These are phyloP conservation scores for Epinotia bilunana DNA, from an alignment of 2,888 invertebrate species.

Conservation along the genomic window DNA sequence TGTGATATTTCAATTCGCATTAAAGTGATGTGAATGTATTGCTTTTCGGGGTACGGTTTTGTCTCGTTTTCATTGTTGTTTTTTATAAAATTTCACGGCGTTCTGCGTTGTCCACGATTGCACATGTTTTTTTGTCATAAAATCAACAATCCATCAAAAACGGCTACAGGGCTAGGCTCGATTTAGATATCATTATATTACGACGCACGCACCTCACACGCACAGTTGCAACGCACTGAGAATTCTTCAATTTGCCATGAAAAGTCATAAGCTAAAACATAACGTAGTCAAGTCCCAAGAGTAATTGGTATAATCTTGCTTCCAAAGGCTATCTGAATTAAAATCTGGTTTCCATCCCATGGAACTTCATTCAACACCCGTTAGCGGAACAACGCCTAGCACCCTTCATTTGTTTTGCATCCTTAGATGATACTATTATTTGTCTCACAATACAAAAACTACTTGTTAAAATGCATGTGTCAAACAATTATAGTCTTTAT, in stretches of 20 bases:
- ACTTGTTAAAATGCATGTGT: not conserved
- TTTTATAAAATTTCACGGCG: not conserved
- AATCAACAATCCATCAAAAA: not conserved
- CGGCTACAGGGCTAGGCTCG: not conserved
- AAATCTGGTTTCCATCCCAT: not conserved
- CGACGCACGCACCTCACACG: too few relatives aligned
- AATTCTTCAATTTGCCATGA: too few relatives aligned
- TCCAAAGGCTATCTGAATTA: not conserved
- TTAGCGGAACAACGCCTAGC: conserved; percentile 7
- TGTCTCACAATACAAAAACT: not conserved
- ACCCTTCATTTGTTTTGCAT: conserved; percentile 22
- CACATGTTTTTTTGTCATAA: not conserved
- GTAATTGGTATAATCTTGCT: not conserved
- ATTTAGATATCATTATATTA: not conserved
- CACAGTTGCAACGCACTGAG: too few relatives aligned
- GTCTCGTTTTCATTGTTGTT: conserved; percentile 6
- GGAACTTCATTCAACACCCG: conserved; percentile 6
- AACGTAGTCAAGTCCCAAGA: not conserved
- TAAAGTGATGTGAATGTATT: conserved; percentile 21
- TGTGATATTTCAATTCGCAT: conserved; percentile 40
- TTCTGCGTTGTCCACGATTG: not conserved
- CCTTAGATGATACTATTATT: conserved; percentile 24
- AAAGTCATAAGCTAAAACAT: too few relatives aligned
- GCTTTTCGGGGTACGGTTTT: conserved; percentile 31
- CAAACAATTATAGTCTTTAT: conserved; percentile 11